Evolutionary conservation across 2,888 invertebrate species (phyloP), one percentile per base, ranked within the genome.

Genomic region (Sphinx pinastri): DNA sequence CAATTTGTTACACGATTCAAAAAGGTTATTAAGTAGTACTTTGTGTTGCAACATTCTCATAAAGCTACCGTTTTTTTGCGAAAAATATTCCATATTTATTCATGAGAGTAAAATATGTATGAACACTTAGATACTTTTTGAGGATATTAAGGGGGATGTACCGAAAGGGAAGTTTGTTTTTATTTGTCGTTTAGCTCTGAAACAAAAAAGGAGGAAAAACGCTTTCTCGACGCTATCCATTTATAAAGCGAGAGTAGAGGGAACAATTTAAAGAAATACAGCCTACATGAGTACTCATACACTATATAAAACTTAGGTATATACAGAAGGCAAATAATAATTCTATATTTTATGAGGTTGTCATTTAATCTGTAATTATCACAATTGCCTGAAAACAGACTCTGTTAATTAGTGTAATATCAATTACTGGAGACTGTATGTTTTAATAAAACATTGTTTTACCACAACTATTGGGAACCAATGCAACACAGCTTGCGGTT

Each of bases 101-200:
- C 88, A 89, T 88, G 84, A 86, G 77, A 82, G 77, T 81, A 80
- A 86, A 88, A 84, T 86, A 86, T 87, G 81, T 85, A 85, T 86
- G 85, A 84, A 84, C 80, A 80, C 52, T 38, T 38, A 38, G 38
- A 19, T 67, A 49, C 58, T 49, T 67, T 55, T 70, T 16, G 51
- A 60, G 59, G 12, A 49, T 75, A 77, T 81, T 80, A 55, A 81
- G 79, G 76, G 76, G 79, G 70, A 78, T 76, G 72, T 74, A 70
- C 67, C 47, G 72, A 68, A 77, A 73, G 47, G 70, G 70, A 73
- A 78, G 75, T 72, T 77, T 81, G 79, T 81, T 81, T 82, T 76
- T 76, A 77, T 78, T 76, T 76, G 74, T 63, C 73, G 72, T 72
- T 75, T 73, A 70, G 60, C 52, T 31, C 47, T 63, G 51, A 70